Conservation (phyloP, 1,140 invertebrate genomes). For the Oncopodura yosiiana region DNA sequence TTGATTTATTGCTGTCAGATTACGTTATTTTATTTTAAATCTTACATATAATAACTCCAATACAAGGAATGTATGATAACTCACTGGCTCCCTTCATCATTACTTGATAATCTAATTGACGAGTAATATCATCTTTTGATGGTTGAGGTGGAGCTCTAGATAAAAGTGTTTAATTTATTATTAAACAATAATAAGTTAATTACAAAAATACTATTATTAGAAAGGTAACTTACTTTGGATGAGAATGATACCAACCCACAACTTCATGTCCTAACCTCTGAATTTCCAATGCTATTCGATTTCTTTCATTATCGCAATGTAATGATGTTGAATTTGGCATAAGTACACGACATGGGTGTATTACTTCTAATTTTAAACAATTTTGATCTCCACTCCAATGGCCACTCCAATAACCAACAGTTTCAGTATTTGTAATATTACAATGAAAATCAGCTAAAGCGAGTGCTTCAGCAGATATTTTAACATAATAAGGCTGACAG, state of each 20-base stretch:
- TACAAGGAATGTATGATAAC: constrained; percentile 79
- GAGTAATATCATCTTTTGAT: constrained; percentile 61
- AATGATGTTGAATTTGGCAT: constrained; percentile 64
- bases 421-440: constrained; percentile 80
- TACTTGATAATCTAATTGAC: constrained; percentile 88
- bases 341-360: constrained; percentile 63
- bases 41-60: constrained; percentile 85
- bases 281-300: constrained; percentile 59
- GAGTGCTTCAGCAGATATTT: constrained; percentile 65
- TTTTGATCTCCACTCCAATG: constrained; percentile 89
- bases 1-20: not conserved
- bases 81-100: constrained; percentile 83
- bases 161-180: not conserved
- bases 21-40: constrained; percentile 25
- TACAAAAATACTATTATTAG: no score
- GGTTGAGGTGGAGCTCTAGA: constrained; percentile 27
- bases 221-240: no score
- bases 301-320: constrained; percentile 62
- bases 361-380: constrained; percentile 43
- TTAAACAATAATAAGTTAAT: constrained; percentile 2
- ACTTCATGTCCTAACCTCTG: constrained; percentile 67
- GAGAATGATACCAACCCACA: constrained; percentile 95
- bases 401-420: constrained; percentile 86
- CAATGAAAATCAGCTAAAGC: constrained; percentile 87
- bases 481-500: constrained; percentile 31